Conservation (phyloP, 2,113 vertebrate species). For the Coptodon bakossiorum region DNA sequence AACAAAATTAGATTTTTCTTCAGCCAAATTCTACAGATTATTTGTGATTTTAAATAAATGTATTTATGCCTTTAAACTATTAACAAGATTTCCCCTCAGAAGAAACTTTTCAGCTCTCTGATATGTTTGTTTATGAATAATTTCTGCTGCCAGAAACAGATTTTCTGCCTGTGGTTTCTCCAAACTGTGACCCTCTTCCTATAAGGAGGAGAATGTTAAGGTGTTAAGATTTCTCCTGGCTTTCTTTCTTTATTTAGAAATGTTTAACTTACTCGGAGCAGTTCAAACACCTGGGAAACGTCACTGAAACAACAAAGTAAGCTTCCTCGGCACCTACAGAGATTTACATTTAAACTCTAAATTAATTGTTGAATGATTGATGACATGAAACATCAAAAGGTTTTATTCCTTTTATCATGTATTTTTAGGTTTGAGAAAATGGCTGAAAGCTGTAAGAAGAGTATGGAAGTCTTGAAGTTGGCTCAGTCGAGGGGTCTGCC, state of each 20-base stretch:
- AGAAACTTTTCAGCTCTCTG: not conserved
- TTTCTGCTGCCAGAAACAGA: not conserved
- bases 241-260: slow-evolving; percentile 73
- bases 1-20: accelerated
- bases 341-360: not conserved
- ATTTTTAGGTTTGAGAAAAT: slow-evolving; percentile 85
- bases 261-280: slow-evolving; percentile 91
- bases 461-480: slow-evolving; percentile 85
- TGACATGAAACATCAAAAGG: not conserved
- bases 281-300: slow-evolving; percentile 90
- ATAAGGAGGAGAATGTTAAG: not conserved
- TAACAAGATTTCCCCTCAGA: not conserved
- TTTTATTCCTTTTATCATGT: not conserved
- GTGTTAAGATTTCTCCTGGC: not conserved
- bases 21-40: not conserved
- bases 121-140: not conserved
- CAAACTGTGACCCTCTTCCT: not conserved
- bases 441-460: slow-evolving; percentile 85
- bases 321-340: not conserved
- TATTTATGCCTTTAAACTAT: not conserved
- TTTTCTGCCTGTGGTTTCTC: not conserved
- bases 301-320: slow-evolving; percentile 88
- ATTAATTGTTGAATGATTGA: not conserved
- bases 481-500: slow-evolving; percentile 83
- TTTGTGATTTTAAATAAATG: not conserved